Percentiles rank a stretch among this genome's conserved stretches.
Evolutionary conservation across 2,888 invertebrate species (phyloP).

Genomic region (Parascotia fuliginaria): DNA sequence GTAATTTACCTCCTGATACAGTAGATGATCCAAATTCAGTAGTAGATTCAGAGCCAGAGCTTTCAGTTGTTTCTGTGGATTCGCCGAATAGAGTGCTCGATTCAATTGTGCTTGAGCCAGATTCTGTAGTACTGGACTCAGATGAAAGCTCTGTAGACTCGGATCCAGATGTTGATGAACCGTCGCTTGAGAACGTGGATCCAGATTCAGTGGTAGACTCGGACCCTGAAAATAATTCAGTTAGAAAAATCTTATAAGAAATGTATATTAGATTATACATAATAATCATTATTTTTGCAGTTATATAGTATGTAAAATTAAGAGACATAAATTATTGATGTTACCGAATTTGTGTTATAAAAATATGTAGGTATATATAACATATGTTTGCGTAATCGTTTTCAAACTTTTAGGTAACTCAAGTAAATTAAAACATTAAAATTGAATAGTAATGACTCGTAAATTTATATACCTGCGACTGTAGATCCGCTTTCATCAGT

Average conservation of each 20-base stretch:
- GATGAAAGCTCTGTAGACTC: constrained; percentile 2
- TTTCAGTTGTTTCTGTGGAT: constrained; percentile 15
- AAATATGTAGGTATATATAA: too few relatives aligned
- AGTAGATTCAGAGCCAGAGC: neutral
- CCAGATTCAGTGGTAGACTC: constrained; percentile 20
- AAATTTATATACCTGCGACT: too few relatives aligned
- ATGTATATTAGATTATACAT: too few relatives aligned
- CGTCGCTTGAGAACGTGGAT: constrained; percentile 2
- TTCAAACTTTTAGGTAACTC: too few relatives aligned
- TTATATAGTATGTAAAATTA: too few relatives aligned
- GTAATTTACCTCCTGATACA: constrained; percentile 13
- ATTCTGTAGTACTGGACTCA: constrained; percentile 1
- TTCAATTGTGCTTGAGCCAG: constrained; percentile 2
- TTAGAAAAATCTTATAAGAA: neutral
- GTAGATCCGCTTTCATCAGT: too few relatives aligned
- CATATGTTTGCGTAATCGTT: too few relatives aligned
- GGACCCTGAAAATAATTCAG: neutral
- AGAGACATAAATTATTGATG: too few relatives aligned
- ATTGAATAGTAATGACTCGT: too few relatives aligned
- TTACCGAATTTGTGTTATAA: too few relatives aligned
- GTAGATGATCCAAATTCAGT: constrained; percentile 18
- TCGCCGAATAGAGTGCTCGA: neutral
- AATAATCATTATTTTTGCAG: too few relatives aligned
- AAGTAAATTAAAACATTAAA: too few relatives aligned
- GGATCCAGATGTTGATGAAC: neutral